Evolutionary conservation across 2,113 vertebrate genomes (phyloP).

Genomic region (Pteropus alecto): DNA sequence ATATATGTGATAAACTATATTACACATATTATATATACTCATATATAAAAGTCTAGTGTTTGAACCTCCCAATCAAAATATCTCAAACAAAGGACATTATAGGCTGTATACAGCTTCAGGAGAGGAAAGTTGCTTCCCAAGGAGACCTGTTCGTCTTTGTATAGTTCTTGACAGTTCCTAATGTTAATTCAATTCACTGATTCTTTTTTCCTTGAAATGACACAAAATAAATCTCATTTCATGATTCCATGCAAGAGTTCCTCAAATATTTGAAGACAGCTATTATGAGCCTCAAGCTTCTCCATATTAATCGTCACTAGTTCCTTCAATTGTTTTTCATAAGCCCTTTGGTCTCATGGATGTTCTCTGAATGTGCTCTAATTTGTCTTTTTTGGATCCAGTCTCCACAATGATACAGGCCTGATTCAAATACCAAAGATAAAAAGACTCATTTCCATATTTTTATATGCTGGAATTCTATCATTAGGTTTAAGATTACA

Average conservation of each 20-base stretch:
- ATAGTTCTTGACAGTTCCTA: not conserved
- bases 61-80: not conserved
- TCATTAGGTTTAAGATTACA: not conserved
- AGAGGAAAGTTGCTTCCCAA: not conserved
- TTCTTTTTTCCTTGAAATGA: slow-evolving; percentile 22
- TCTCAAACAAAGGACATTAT: not conserved
- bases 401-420: not conserved
- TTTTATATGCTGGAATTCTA: not conserved
- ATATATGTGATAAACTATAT: not conserved
- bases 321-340: slow-evolving; percentile 3
- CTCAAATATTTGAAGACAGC: not conserved
- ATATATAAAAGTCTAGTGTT: not conserved
- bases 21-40: not conserved
- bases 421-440: not conserved
- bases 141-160: not conserved
- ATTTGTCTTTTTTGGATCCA: not conserved
- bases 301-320: not conserved
- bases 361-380: not conserved
- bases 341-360: not conserved
- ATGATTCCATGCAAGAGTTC: not conserved
- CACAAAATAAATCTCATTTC: not conserved
- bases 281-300: not conserved
- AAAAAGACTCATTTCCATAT: not conserved
- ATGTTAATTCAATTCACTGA: not conserved
- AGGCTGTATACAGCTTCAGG: not conserved